These are phyloP conservation scores for Catotricha subobsoleta DNA, from an alignment of 2,888 invertebrate species.

Conservation along the genomic window DNA sequence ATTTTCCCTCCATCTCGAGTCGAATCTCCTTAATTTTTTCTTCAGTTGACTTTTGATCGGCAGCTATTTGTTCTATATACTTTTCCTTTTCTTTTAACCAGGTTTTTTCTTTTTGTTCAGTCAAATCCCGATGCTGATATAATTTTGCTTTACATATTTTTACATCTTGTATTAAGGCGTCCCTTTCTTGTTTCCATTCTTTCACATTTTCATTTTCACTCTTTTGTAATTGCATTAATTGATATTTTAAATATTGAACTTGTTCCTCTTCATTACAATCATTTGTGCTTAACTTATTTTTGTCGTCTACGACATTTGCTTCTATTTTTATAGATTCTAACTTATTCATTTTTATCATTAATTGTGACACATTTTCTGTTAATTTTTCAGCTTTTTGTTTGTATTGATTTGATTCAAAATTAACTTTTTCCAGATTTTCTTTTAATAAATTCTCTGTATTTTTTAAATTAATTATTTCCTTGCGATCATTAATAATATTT, in stretches of 20 bases:
- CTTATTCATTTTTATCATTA: too few species aligned
- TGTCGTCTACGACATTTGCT: not conserved
- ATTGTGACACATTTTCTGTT: too few species aligned
- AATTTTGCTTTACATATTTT: conserved; percentile 25
- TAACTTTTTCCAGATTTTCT: not conserved
- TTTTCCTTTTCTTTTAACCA: conserved; percentile 19
- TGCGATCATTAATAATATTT: not conserved
- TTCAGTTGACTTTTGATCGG: conserved; percentile 18
- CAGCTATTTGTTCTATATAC: conserved; percentile 7
- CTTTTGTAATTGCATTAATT: not conserved
- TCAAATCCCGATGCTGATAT: conserved; percentile 14
- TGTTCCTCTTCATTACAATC: too few species aligned
- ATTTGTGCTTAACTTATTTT: too few species aligned
- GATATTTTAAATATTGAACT: not conserved
- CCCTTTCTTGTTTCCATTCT: not conserved
- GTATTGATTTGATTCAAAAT: not conserved
- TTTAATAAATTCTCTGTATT: not conserved
- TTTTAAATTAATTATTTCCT: not conserved
- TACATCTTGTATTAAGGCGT: conserved; percentile 15
- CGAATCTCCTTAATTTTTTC: conserved; percentile 26
- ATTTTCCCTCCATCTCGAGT: conserved; percentile 51
- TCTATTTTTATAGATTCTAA: not conserved
- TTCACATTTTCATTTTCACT: not conserved
- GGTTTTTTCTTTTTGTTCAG: conserved; percentile 13
- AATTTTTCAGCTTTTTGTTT: not conserved